phyloP scores from a whole-genome alignment of 2,113 vertebrate genomes.

The Vulpes ferrilata region DNA sequence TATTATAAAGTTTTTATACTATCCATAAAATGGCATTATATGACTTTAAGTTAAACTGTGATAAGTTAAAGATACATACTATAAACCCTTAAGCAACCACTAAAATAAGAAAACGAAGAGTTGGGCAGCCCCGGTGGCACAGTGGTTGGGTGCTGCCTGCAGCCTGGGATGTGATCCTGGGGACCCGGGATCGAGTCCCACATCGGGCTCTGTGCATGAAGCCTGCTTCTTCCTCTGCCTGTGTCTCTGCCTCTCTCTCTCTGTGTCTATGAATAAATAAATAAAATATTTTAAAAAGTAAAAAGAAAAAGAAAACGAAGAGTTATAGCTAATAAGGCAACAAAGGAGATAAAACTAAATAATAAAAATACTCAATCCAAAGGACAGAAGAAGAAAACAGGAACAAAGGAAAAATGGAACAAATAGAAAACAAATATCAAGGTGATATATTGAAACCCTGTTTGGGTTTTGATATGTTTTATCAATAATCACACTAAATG shows the following conservation, averaged over 20 bases:
- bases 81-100: neutral
- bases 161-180: too few species aligned
- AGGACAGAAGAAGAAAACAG: neutral
- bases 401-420: neutral
- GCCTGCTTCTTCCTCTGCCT: too few species aligned
- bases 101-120: neutral
- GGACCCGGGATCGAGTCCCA: too few species aligned
- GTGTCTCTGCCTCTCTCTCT: too few species aligned
- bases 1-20: neutral
- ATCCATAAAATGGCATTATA: neutral
- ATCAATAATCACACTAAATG: neutral
- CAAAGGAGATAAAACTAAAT: neutral
- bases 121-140: neutral
- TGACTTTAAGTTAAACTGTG: neutral
- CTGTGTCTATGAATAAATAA: too few species aligned
- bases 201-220: too few species aligned
- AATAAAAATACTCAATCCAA: neutral
- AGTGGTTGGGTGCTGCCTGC: too few species aligned
- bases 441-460: neutral
- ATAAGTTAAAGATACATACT: neutral
- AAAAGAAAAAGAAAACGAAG: neutral
- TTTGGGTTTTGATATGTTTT: neutral
- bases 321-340: neutral
- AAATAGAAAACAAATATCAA: slow-evolving; percentile 6
- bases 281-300: too few species aligned